Conservation (phyloP, 1,140 invertebrate genomes). For the Linepithema humile region DNA sequence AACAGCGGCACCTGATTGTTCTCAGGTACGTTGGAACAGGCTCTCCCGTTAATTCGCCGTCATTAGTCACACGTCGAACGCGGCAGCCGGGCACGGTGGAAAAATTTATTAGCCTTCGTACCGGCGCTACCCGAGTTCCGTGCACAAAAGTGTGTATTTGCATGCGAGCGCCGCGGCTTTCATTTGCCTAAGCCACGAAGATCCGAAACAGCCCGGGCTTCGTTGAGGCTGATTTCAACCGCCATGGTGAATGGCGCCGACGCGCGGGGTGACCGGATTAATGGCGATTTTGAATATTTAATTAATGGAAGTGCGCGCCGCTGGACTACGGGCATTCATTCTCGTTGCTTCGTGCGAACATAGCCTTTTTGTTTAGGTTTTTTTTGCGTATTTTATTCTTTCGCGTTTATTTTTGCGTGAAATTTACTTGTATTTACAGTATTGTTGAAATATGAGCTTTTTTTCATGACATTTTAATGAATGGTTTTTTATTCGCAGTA, state of each 20-base stretch:
- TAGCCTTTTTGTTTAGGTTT: slow-evolving; percentile 14
- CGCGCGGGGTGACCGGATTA: slow-evolving; percentile 67
- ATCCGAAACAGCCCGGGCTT: slow-evolving; percentile 68
- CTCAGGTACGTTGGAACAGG: slow-evolving; percentile 52
- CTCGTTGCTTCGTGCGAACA: slow-evolving; percentile 30
- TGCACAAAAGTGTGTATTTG: slow-evolving; percentile 76
- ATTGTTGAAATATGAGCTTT: neutral
- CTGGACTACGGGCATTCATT: slow-evolving; percentile 44
- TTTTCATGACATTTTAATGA: neutral
- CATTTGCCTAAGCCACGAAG: slow-evolving; percentile 74
- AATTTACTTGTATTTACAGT: neutral
- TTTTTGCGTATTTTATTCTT: neutral
- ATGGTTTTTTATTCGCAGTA: neutral
- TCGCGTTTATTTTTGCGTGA: neutral
- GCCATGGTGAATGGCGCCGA: slow-evolving; percentile 30
- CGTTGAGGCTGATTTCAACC: slow-evolving; percentile 72
- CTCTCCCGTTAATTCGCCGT: slow-evolving; percentile 71
- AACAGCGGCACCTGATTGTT: slow-evolving; percentile 64
- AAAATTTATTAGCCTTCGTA: slow-evolving; percentile 77
- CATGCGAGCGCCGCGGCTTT: slow-evolving; percentile 71
- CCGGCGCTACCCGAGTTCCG: slow-evolving; percentile 54
- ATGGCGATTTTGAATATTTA: slow-evolving; percentile 78
- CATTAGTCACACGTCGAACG: slow-evolving; percentile 74
- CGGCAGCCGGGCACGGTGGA: slow-evolving; percentile 65
- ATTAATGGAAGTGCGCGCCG: slow-evolving; percentile 69